Evolutionary conservation across 2,888 invertebrate species (phyloP), one percentile per base, ranked within the genome.

Genomic region (Parnassius smintheus): DNA sequence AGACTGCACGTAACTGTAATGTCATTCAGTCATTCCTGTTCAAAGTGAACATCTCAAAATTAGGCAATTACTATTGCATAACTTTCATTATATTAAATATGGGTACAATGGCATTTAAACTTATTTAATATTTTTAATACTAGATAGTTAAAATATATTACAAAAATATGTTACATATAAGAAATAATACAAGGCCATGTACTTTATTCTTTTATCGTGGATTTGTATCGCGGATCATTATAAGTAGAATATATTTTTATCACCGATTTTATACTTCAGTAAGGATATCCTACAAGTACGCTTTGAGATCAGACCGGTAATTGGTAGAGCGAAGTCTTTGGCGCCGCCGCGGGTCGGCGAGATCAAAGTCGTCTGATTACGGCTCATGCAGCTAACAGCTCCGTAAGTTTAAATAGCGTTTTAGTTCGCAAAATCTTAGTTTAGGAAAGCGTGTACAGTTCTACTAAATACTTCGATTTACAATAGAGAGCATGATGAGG

Each of bases 301-400:
- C 62, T 58, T 62, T 58, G 62, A 58, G 58, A 58, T 62, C 58
- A 50, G 49, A 54, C 49, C 67, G 70, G 72, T 80, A 79, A 80
- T 77, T 79, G 74, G 73, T 70, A 72, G 64, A 70, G 68, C 70
- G 68, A 64, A 71, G 69, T 73, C 80, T 82, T 80, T 80, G 81
- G 81, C 70, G 73, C 63, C 64, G 69, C 72, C 68, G 69, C 56
- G 56, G 42, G 41, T 57, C 69, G 68, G 66, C 66, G 70, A 68
- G 75, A 80, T 82, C 82, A 82, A 81, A 82, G 81, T 70, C 63
- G 69, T 56, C 69, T 78, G 76, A 80, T 81, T 76, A 78, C 78
- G 67, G 55, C 35, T 42, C 59, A 42, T 35, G 54, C 49, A 48
- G 62, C 50, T 63, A 68, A 61, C 62, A 65, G 69, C 68, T 61